Evolutionary conservation across 2,888 invertebrate genomes (phyloP).

Genomic region (Troides helena): DNA sequence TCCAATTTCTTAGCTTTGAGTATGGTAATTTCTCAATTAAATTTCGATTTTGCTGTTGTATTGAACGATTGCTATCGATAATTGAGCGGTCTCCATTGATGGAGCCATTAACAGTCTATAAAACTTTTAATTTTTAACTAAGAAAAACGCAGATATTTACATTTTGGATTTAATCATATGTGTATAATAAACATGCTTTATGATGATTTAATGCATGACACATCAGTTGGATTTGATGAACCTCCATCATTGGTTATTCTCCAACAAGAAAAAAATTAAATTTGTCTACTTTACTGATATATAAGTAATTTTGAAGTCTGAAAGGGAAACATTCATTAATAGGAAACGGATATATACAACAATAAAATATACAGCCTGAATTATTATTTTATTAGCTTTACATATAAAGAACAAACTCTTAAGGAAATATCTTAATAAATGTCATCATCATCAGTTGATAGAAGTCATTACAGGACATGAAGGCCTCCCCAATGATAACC

Average conservation of each 20-base stretch:
- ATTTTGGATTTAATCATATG: constrained; percentile 15
- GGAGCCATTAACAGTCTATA: constrained; percentile 36
- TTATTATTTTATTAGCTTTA: too few species aligned
- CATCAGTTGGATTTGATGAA: constrained; percentile 13
- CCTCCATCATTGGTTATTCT: constrained; percentile 13
- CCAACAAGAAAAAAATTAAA: too few species aligned
- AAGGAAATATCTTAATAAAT: too few species aligned
- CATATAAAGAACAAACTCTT: too few species aligned
- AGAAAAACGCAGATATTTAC: constrained; percentile 22
- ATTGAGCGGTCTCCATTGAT: constrained; percentile 46
- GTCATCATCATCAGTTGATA: too few species aligned
- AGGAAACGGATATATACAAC: too few species aligned
- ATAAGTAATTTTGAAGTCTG: too few species aligned
- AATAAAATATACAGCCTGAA: too few species aligned
- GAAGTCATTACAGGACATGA: too few species aligned
- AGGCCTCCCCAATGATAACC: too few species aligned
- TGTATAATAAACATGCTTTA: constrained; percentile 19
- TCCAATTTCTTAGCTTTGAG: constrained; percentile 36
- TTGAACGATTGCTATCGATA: constrained; percentile 64
- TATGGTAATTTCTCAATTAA: constrained; percentile 41
- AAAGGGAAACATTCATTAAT: too few species aligned
- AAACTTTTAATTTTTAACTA: constrained; percentile 27
- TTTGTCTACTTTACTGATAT: too few species aligned
- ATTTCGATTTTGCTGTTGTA: constrained; percentile 37
- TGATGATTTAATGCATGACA: constrained; percentile 15